Conservation (phyloP, 2,888 invertebrate species). For the Oscheius onirici region DNA sequence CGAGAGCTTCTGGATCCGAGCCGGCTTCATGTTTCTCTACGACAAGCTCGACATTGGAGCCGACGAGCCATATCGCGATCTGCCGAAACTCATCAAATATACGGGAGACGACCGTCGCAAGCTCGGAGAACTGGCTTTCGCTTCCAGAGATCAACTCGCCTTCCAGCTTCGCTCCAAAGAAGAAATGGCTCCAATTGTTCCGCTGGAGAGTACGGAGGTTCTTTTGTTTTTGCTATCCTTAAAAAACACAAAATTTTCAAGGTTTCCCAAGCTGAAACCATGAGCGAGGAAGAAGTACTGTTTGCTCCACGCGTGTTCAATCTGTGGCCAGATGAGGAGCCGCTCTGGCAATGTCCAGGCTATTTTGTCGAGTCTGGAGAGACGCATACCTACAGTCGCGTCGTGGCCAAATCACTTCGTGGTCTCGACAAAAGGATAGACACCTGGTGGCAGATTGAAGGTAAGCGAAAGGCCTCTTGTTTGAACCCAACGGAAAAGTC, state of each 20-base stretch:
- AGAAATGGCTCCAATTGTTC: constrained; percentile 40
- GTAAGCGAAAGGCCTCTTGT: no score
- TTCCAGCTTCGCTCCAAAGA: constrained; percentile 55
- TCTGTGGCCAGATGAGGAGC: constrained; percentile 62
- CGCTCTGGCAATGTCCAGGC: constrained; percentile 70
- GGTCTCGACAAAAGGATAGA: constrained; percentile 47
- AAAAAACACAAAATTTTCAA: constrained; percentile 37
- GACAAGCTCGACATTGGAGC: constrained; percentile 51
- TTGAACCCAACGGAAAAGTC: no score
- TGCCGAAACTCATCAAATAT: constrained; percentile 53
- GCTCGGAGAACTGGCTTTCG: constrained; percentile 69
- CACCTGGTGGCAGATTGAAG: constrained; percentile 46
- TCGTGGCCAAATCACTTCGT: constrained; percentile 62
- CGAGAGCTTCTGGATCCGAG: constrained; percentile 70
- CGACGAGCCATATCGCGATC: constrained; percentile 36
- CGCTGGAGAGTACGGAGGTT: constrained; percentile 37
- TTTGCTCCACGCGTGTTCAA: constrained; percentile 58
- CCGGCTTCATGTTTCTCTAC: constrained; percentile 67
- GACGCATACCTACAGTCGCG: constrained; percentile 50
- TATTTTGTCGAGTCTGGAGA: constrained; percentile 63
- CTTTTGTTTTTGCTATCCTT: not conserved
- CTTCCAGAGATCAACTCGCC: constrained; percentile 62
- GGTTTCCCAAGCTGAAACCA: not conserved
- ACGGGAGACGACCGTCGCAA: constrained; percentile 68
- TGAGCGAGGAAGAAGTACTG: constrained; percentile 48